Evolutionary conservation across 2,113 vertebrate species (phyloP), one percentile per base, ranked within the genome.

Genomic region (Bombycilla garrulus): DNA sequence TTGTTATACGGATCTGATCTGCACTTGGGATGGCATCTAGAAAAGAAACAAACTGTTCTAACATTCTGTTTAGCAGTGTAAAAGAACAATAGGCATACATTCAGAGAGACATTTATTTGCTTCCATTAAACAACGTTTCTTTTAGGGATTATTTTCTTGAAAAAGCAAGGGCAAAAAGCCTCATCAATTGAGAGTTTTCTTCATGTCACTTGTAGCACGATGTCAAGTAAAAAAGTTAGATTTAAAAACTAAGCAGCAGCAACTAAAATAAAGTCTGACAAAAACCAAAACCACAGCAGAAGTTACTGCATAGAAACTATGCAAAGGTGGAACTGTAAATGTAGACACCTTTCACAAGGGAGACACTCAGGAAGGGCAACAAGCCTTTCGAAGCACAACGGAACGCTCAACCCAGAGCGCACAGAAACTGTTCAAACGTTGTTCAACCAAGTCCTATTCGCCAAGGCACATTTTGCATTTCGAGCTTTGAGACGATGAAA

Each of bases 11-110:
- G 88, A 99, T 98, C 94, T 99, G 99, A 97, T 99, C 99, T 29
- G 99, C 97, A 54, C 99, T 99, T 26, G 99, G 99, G 90, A 99
- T 99, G 31, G 99, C 99, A 98, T 99, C 99, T 99, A 78, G 91
- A 97, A 23, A 82, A n/a, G 89, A 60, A 56, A 77, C 8, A 12
- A 40, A 21, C 13, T 5, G 1, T 15, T 83, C 20, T 29, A 6
- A 22, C 18, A 33, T 44, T 47, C 38, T 38, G 44, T 35, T 56
- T 36, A 58, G 33, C 5, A 19, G 15, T 12, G 29, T n/a, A 72
- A 57, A 66, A 78, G 28, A 86, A 35, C 4, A 44, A 13, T 0
- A 64, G 15, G 14, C 31, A 47, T 11, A n/a, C 4, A 31, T 47
- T 44, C 12, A 18, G n/a, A 69, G 29, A 51, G 13, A 26, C 2